Evolutionary conservation across 2,113 vertebrate species (phyloP).

Genomic region (Ictalurus furcatus): DNA sequence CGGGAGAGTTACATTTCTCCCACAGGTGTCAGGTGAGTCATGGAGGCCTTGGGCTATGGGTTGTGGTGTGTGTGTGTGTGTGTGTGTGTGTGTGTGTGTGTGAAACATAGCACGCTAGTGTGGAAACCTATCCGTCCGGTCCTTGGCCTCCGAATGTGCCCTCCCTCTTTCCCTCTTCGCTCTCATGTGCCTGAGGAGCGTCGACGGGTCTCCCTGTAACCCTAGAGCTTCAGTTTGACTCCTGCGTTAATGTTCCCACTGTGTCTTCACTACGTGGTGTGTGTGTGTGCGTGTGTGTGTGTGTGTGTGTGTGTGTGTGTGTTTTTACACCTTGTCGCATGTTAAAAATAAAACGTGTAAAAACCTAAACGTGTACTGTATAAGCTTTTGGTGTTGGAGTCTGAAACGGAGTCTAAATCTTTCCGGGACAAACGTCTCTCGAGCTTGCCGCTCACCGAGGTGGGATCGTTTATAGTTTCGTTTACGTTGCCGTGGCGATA

Average conservation of each 20-base stretch:
- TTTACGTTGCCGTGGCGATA: not conserved
- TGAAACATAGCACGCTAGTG: not conserved
- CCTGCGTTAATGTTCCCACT: not conserved
- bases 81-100: not conserved
- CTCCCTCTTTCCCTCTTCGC: not conserved
- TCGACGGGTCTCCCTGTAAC: not conserved
- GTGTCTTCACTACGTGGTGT: not conserved
- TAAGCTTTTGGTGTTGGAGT: no score
- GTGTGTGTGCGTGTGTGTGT: no score
- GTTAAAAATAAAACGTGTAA: not conserved
- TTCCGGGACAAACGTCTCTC: not conserved
- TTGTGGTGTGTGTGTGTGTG: not conserved
- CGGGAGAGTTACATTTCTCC: constrained; percentile 17
- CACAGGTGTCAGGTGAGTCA: constrained; percentile 28
- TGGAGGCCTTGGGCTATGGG: constrained; percentile 26
- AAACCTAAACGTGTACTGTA: not conserved
- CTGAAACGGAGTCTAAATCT: not conserved
- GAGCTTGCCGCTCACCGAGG: not conserved
- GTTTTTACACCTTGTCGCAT: not conserved
- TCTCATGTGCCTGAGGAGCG: not conserved
- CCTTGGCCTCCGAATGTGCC: not conserved
- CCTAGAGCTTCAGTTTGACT: not conserved
- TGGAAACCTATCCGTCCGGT: constrained; percentile 35
- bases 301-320: no score
- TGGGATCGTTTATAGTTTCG: not conserved